Percentiles rank a stretch among this genome's conserved stretches.
These are phyloP conservation scores for Notarius quadriscutis DNA, from an alignment of 2,113 vertebrate genomes.

Conservation along the genomic window DNA sequence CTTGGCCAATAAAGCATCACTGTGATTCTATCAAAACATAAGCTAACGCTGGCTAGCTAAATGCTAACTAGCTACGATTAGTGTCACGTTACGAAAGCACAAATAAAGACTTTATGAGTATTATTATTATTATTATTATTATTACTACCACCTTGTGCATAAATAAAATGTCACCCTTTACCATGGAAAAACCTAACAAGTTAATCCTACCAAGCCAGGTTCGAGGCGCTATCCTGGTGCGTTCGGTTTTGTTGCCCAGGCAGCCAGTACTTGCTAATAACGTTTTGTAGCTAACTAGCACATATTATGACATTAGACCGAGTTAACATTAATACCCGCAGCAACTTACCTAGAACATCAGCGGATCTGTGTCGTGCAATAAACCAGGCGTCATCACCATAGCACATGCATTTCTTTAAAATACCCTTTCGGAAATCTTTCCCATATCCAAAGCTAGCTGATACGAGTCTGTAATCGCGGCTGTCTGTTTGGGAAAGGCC, in stretches of 20 bases:
- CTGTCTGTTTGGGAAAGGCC: slow-evolving; percentile 94
- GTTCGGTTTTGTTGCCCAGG: neutral
- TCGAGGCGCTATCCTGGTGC: neutral
- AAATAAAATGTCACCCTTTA: neutral
- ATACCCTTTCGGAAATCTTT: slow-evolving; percentile 98
- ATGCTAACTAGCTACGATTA: neutral
- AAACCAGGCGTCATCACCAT: slow-evolving; percentile 97
- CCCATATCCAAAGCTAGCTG: slow-evolving; percentile 93
- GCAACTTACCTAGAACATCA: slow-evolving; percentile 87
- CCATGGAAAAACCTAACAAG: neutral
- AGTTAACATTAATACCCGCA: neutral
- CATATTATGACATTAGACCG: neutral
- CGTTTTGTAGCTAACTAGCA: neutral
- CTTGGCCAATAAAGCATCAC: neutral
- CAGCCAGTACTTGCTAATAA: neutral
- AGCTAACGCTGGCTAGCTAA: neutral
- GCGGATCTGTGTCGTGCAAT: slow-evolving; percentile 88
- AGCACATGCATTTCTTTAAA: slow-evolving; percentile 97
- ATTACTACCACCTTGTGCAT: neutral
- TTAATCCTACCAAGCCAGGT: neutral
- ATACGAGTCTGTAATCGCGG: slow-evolving; percentile 94
- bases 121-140: neutral
- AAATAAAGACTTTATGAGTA: neutral
- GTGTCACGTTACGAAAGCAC: neutral
- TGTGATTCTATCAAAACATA: neutral